phyloP scores from a whole-genome alignment of 2,797 vertebrate species.

The Glyptemys insculpta region DNA sequence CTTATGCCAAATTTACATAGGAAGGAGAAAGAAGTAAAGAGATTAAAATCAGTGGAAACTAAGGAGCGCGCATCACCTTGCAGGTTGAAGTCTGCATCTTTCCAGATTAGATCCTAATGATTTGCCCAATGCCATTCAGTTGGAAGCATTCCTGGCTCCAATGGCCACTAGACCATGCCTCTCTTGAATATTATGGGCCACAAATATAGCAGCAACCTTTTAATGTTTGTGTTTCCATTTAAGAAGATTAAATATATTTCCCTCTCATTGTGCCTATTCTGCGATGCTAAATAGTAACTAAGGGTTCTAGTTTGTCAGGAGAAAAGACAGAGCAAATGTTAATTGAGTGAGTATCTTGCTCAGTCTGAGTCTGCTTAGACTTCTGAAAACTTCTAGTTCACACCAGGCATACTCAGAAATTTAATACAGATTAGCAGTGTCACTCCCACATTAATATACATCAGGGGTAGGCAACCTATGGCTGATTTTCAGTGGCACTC shows the following conservation, averaged over 20 bases:
- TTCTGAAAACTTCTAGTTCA: background rate
- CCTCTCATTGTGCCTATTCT: background rate
- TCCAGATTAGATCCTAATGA: background rate
- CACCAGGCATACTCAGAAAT: background rate
- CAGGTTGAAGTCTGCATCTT: conserved; percentile 5
- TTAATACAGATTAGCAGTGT: background rate
- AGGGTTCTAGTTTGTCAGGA: background rate
- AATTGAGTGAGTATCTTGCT: background rate
- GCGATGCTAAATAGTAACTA: background rate
- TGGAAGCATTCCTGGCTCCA: conserved; percentile 21
- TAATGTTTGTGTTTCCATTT: background rate
- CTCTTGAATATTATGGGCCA: background rate
- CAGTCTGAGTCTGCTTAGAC: background rate
- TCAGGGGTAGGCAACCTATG: too few relatives aligned
- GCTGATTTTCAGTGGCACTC: too few relatives aligned
- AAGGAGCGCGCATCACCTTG: background rate
- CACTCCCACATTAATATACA: background rate
- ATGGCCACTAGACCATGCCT: background rate
- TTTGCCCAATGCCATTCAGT: conserved; percentile 11
- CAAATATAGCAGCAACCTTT: background rate
- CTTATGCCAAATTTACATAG: conserved; percentile 31
- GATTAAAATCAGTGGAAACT: conserved; percentile 32
- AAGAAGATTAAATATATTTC: background rate
- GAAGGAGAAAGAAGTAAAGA: background rate
- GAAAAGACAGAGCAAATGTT: background rate